Evolutionary conservation across 2,113 vertebrate species (phyloP).

Genomic region (Ranitomeya imitator): DNA sequence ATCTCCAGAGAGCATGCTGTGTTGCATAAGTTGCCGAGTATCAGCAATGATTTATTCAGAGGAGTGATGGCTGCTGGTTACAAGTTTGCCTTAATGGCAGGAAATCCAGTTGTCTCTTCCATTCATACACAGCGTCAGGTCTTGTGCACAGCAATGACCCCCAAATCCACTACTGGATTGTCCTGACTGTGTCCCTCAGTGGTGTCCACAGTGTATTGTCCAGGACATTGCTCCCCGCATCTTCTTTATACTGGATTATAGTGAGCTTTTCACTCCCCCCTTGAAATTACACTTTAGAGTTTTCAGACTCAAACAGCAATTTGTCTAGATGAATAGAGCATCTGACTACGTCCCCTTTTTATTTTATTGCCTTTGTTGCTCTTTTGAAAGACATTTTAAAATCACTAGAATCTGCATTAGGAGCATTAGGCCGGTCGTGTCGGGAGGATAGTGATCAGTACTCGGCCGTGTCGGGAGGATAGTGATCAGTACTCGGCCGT

Average conservation of each 20-base stretch:
- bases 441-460: not conserved
- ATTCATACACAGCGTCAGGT: not conserved
- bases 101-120: not conserved
- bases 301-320: not conserved
- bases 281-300: not conserved
- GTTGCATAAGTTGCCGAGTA: too few relatives aligned
- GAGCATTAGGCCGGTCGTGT: not conserved
- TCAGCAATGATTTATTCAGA: not conserved
- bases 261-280: not conserved
- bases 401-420: not conserved
- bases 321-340: too few relatives aligned
- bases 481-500: not conserved
- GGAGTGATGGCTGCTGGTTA: too few relatives aligned
- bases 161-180: conserved; percentile 17
- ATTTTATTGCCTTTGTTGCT: not conserved
- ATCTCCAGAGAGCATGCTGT: too few relatives aligned
- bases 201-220: not conserved
- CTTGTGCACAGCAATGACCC: not conserved
- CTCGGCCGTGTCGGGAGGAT: not conserved
- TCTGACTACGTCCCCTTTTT: not conserved
- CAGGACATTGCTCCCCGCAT: not conserved
- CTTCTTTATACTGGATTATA: not conserved
- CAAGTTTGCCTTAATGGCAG: not conserved
- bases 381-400: not conserved
- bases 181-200: not conserved